Base-by-base conservation (phyloP, 2,113 vertebrate species). In the Chaetura pelagica region DNA sequence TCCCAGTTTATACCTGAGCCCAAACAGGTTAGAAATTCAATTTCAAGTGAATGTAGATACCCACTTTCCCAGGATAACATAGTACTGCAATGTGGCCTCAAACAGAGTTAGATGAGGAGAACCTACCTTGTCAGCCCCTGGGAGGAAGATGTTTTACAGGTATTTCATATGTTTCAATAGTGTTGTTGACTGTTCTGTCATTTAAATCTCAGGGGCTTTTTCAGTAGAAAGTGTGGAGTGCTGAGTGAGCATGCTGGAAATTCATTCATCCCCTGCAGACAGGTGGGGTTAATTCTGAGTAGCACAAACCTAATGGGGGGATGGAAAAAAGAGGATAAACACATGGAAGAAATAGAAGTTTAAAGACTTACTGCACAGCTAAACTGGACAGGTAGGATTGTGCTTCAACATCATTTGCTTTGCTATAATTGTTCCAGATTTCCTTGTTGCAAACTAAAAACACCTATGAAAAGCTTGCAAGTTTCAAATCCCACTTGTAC, bases 231-330 rank as follows among this genome's bases (percentile, higher is more conserved):
- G 26, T 20, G 34, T 35, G 49, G 76, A 95, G 61, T 44, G 52
- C 49, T 18, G 30, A 87, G 20, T 87, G 69, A 96, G 44, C 13
- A 38, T 54, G 30, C 48, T 81, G 69, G 61, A 94, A 90, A 92
- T 87, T 81, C 42, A 68, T 90, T 92, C 52, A 75, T 86, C 48
- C 72, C 32, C 73, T 89, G 68, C 26, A 92, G 79, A 90, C 55
- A 93, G 76, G 79, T 90, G 68, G 68, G 52, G 83, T 87, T 89
- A 92, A 81, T 84, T 90, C 68, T 59, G 68, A 52, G 38, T 59
- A 78, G 34, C 80, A 78, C 48, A 84, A 63, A 74, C 9, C n/a
- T 84, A 29, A 52, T 9, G 16, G 9, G 42, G 24, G 23, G 17
- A 59, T 79, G 46, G 51, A 52, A 40, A 40, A 85, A 90, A 62